Evolutionary conservation across 2,113 vertebrate genomes (phyloP), one percentile per base, ranked within the genome.

Genomic region (Polypterus senegalus): DNA sequence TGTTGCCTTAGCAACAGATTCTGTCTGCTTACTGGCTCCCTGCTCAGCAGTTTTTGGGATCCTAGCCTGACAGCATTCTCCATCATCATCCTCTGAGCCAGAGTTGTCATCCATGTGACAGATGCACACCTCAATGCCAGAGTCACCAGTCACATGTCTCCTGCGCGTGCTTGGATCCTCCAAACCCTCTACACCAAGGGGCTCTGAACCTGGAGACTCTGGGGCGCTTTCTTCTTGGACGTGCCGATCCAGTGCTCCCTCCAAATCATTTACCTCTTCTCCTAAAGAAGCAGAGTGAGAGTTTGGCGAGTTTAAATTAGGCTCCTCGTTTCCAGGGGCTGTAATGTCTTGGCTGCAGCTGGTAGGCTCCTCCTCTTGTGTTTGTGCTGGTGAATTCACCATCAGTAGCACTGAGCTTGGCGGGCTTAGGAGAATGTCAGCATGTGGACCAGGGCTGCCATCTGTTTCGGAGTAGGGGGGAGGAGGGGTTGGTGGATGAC

Each of bases 41-140:
- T 51, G 49, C 49, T 51, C 6, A 6, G 6, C 9, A 3, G 49
- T 51, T 6, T 51, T 51, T 6, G 9, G 49, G 52, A 71, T 74
- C 6, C 58, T 73, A 8, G 70, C 74, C 0, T 79, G 73, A 69
- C 81, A 86, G 74, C 80, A 86, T 11, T 77, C 74, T 59, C 78
- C 79, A 1, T 77, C 80, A 4, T 65, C 66, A n/a, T 83, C 82
- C 66, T 82, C 79, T 0, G 75, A 82, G 66, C 74, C 74, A 46
- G 81, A 80, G 1, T 84, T 82, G 0, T 72, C 68, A 1, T 87
- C 85, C 67, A 86, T 68, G 66, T 75, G 83, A 71, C 86, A 89
- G 27, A 87, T 77, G 9, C 88, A 89, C 66, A 89, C 80, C 70
- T 88, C 86, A 3, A 89, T 88, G 62, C 88, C 88, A 1, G 88